Evolutionary conservation across 2,113 vertebrate genomes (phyloP), one percentile per base, ranked within the genome.

Genomic region (Leuciscus idus): DNA sequence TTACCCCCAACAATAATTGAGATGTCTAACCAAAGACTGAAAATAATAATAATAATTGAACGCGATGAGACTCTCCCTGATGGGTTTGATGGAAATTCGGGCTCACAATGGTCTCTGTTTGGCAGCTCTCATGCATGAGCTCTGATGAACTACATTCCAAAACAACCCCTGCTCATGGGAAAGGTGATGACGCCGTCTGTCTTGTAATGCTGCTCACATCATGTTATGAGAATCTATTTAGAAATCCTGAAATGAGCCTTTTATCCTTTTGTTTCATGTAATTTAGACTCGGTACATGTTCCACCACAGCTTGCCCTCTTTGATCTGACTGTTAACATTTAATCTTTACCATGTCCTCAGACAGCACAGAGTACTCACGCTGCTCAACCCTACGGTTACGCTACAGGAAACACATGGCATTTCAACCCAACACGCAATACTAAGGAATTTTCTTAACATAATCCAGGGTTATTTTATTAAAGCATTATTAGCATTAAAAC

Each of bases 231-330:
- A 15, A 15, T 64, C 26, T 68, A 26, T 81, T 81, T 81, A 81
- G 81, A 72, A 83, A 83, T 26, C 66, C 64, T 72, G 28, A n/a
- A 81, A 43, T 23, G 61, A 81, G 48, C 43, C 61, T 66, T 81
- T 81, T 62, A 81, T 72, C 81, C 66, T 72, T 83, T 83, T 83
- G 81, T 72, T 83, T 83, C 66, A 72, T 57, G 66, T 83, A 70
- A 83, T 72, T 72, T 72, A 39, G 81, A 72, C 64, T n/a, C 10
- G 3, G 46, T 55, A 72, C 81, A 83, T 83, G 46, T 57, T 72
- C 48, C 46, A 55, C 46, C 28, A 70, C 10, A 57, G 64, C 66
- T 55, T 28, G 28, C 21, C 64, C 21, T 72, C 81, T 83, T 72
- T 83, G 30, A 72, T 83, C 81, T 83, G 66, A 72, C 81, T 19